Evolutionary conservation across 2,797 vertebrate genomes (phyloP).

Genomic region (Halcyon leucocephala): DNA sequence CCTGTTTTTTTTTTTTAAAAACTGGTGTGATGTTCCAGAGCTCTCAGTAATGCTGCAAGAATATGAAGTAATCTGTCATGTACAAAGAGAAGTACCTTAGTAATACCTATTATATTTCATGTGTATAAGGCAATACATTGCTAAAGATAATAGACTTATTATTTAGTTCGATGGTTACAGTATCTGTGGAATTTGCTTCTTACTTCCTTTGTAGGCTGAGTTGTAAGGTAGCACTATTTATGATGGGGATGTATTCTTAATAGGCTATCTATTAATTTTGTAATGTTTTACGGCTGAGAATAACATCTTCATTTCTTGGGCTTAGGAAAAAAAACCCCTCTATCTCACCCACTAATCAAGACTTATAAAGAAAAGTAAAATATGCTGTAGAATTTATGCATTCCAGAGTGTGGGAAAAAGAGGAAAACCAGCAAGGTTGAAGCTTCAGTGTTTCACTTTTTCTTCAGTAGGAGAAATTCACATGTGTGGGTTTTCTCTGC

Average conservation of each 20-base stretch:
- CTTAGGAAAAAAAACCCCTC: not conserved
- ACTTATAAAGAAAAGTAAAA: conserved; percentile 11
- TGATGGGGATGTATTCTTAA: conserved; percentile 1
- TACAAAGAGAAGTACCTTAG: not conserved
- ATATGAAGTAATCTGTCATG: conserved; percentile 25
- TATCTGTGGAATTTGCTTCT: conserved; percentile 34
- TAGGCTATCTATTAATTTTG: conserved; percentile 66
- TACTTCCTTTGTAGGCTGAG: not conserved
- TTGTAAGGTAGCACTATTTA: not conserved
- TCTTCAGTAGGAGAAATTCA: conserved; percentile 15
- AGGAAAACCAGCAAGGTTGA: conserved; percentile 19
- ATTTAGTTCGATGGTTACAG: not conserved
- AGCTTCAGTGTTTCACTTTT: not conserved
- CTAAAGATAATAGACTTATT: conserved; percentile 42
- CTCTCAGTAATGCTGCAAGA: conserved; percentile 20
- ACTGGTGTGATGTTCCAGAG: not conserved
- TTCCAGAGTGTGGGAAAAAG: not conserved
- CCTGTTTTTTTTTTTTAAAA: not conserved
- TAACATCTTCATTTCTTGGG: conserved; percentile 39
- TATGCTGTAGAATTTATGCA: conserved; percentile 20
- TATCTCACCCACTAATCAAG: conserved; percentile 14
- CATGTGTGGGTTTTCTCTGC: conserved; percentile 53
- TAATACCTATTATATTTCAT: conserved; percentile 24
- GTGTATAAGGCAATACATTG: conserved; percentile 19
- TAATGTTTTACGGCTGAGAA: conserved; percentile 54